Percentiles rank a stretch among this genome's conserved stretches.
Conservation (phyloP, 2,797 vertebrate genomes). For the Decapterus maruadsi region DNA sequence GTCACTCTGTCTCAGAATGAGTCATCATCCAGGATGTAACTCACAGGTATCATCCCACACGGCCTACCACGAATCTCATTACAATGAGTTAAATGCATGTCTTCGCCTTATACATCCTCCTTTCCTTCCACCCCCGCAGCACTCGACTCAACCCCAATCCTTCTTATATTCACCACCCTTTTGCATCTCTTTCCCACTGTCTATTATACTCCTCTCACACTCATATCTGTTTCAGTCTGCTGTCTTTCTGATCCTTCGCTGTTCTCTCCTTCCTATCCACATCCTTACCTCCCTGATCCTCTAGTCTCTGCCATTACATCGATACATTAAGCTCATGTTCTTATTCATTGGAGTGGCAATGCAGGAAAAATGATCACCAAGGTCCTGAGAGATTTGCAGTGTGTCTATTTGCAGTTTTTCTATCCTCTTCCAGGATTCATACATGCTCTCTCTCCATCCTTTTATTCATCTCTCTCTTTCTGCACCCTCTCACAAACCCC, state of each 20-base stretch:
- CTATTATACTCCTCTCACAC: conserved; percentile 32
- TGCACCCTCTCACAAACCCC: conserved; percentile 7
- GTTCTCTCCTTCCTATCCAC: neutral
- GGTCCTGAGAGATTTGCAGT: conserved; percentile 9
- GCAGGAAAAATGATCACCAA: neutral
- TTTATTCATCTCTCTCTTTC: conserved; percentile 25
- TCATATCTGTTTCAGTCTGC: conserved; percentile 36
- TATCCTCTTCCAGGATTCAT: conserved; percentile 21
- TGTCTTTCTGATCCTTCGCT: conserved; percentile 8
- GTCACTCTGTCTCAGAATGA: conserved; percentile 49
- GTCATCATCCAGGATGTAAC: conserved; percentile 50
- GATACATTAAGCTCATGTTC: conserved; percentile 30
- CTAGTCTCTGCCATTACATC: conserved; percentile 1
- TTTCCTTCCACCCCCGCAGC: conserved; percentile 37
- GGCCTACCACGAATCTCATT: conserved; percentile 52
- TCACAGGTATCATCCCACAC: conserved; percentile 39
- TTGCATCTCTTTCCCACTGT: conserved; percentile 28
- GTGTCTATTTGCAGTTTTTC: conserved; percentile 6
- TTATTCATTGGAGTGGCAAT: conserved; percentile 31
- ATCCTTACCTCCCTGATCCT: neutral
- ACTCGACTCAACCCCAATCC: conserved; percentile 45
- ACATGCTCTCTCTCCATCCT: conserved; percentile 1
- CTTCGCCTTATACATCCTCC: conserved; percentile 26
- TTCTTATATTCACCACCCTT: conserved; percentile 17
- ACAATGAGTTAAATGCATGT: conserved; percentile 58